Evolutionary conservation across 2,888 invertebrate species (phyloP).

Genomic region (Brachypalpus laphriformis): DNA sequence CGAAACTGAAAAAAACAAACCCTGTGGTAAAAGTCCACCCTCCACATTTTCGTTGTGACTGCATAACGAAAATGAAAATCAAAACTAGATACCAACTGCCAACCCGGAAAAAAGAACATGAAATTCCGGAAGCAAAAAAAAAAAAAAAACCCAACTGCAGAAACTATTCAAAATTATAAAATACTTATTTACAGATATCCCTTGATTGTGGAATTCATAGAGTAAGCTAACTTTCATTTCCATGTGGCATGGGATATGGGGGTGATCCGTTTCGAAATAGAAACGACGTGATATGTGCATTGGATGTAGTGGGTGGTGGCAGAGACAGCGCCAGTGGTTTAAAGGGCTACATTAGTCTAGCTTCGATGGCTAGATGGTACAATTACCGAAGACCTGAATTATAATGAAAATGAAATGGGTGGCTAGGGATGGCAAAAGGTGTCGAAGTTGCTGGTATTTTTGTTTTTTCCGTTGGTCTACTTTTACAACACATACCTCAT

Average conservation of each 20-base stretch:
- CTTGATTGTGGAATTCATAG: slow-evolving; percentile 12
- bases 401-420: slow-evolving; percentile 25
- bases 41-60: no score
- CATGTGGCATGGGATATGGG: neutral
- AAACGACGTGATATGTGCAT: neutral
- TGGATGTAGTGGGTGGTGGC: neutral
- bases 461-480: slow-evolving; percentile 11
- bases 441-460: slow-evolving; percentile 3
- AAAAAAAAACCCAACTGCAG: slow-evolving; percentile 18
- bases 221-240: slow-evolving; percentile 33
- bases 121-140: slow-evolving; percentile 22
- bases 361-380: slow-evolving; percentile 63
- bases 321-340: neutral
- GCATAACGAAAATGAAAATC: slow-evolving; percentile 8
- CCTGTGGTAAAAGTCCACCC: slow-evolving; percentile 29
- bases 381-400: slow-evolving; percentile 52
- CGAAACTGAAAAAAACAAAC: slow-evolving; percentile 18
- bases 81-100: slow-evolving; percentile 5
- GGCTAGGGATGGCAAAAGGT: slow-evolving; percentile 23
- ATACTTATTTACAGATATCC: slow-evolving; percentile 51
- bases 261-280: neutral
- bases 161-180: slow-evolving; percentile 65
- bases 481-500: slow-evolving; percentile 13
- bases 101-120: neutral
- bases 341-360: slow-evolving; percentile 48